Evolutionary conservation across 2,113 vertebrate species (phyloP).

Genomic region (Hassar affinis): DNA sequence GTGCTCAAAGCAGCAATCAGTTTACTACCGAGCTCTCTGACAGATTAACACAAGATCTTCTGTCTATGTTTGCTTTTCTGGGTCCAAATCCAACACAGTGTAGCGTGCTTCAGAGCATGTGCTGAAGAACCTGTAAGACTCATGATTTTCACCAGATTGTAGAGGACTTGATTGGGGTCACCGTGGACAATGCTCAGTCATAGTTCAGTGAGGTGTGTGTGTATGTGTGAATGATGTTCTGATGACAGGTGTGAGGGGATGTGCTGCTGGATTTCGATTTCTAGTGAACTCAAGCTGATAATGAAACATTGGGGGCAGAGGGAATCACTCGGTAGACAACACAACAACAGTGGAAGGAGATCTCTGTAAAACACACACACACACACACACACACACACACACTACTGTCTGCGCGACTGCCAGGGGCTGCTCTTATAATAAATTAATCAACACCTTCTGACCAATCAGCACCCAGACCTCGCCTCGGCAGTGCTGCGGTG

Average conservation of each 20-base stretch:
- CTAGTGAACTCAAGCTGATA: slow-evolving; percentile 55
- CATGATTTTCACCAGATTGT: slow-evolving; percentile 20
- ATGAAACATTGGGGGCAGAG: slow-evolving; percentile 60
- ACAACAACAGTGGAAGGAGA: neutral
- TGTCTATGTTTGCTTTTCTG: neutral
- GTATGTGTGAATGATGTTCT: slow-evolving; percentile 38
- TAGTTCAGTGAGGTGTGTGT: neutral
- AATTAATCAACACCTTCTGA: neutral
- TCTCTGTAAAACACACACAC: no score
- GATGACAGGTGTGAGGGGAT: slow-evolving; percentile 51
- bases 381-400: no score
- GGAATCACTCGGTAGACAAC: slow-evolving; percentile 58
- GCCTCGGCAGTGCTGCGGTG: neutral
- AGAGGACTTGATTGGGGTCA: slow-evolving; percentile 35
- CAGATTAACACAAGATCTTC: neutral
- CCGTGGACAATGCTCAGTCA: neutral
- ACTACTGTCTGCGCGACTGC: neutral
- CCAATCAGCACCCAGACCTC: neutral
- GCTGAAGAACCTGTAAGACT: neutral
- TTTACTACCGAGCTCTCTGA: neutral
- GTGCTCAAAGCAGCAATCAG: slow-evolving; percentile 14
- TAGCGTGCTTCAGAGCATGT: neutral
- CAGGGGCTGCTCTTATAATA: neutral
- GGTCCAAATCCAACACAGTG: neutral
- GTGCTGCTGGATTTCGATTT: slow-evolving; percentile 56